These are phyloP conservation scores for Sebastes oblongus DNA, from an alignment of 2,797 vertebrate genomes.

Conservation along the genomic window DNA sequence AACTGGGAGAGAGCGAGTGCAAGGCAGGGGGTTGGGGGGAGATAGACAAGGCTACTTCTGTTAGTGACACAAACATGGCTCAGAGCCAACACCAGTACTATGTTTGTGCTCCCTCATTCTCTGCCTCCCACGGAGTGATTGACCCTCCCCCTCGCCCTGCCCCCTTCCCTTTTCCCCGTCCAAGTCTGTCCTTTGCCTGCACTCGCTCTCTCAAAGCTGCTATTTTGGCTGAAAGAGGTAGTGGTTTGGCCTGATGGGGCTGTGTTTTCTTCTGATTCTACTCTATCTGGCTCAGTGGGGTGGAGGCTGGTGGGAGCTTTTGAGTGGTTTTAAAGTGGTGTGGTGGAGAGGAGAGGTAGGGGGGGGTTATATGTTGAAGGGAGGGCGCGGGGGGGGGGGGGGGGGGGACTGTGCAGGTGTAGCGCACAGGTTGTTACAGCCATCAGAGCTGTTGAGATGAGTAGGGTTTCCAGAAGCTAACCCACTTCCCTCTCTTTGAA, in stretches of 20 bases:
- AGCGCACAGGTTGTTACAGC: slow-evolving; percentile 55
- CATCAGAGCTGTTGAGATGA: slow-evolving; percentile 48
- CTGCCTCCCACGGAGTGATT: slow-evolving; percentile 73
- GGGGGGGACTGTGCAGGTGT: slow-evolving; percentile 56
- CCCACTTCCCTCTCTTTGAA: slow-evolving; percentile 55
- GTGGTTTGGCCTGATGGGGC: slow-evolving; percentile 69
- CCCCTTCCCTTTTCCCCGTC: slow-evolving; percentile 39
- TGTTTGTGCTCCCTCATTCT: slow-evolving; percentile 72
- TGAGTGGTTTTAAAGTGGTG: slow-evolving; percentile 57
- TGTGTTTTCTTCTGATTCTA: slow-evolving; percentile 61
- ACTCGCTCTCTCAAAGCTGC: slow-evolving; percentile 60
- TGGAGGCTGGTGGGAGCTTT: slow-evolving; percentile 43
- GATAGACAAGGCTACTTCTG: slow-evolving; percentile 78
- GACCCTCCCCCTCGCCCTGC: slow-evolving; percentile 55
- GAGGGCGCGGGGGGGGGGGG: background rate
- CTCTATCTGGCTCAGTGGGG: slow-evolving; percentile 57
- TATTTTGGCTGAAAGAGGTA: slow-evolving; percentile 68
- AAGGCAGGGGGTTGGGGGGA: slow-evolving; percentile 31
- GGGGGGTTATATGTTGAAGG: background rate
- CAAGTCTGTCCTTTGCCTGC: slow-evolving; percentile 70
- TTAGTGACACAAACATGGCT: slow-evolving; percentile 80
- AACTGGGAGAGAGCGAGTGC: slow-evolving; percentile 58
- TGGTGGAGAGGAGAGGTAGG: background rate
- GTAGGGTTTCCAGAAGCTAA: slow-evolving; percentile 42
- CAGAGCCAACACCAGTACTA: slow-evolving; percentile 67